Base-by-base conservation (phyloP, 1,140 invertebrate genomes). In the Saccostrea echinata region DNA sequence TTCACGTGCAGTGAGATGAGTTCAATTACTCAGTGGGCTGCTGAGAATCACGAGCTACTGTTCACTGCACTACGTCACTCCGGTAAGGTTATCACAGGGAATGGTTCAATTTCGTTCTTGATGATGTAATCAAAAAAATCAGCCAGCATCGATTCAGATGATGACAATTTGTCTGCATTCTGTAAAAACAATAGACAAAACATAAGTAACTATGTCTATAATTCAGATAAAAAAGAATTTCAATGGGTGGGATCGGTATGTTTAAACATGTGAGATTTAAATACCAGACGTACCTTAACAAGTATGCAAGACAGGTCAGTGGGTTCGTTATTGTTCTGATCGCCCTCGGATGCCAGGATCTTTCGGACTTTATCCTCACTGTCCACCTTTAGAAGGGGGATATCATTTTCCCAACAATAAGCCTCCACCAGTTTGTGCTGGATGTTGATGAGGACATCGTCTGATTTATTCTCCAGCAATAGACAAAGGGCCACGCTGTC, bases 351-450 rank as follows among this genome's bases (percentile, higher is more conserved):
- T 13, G 53, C 55, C 24, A 87, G 52, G 52, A 87, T 83, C 9
- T 81, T 33, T 18, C 80, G 30, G 24, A 87, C 33, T 61, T 83
- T 83, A 11, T 57, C 86, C 51, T 43, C 86, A 35, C 86, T 68
- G 33, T 87, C 80, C 27, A 93, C 93, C 86, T 92, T 93, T 11
- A 93, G 80, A 4, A 94, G 84, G 27, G 88, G 84, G 84, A 94
- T 94, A 35, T 93, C 94, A 76, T 94, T 93, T 81, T 94, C 94
- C 93, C 92, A 93, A 84, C 94, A 94, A 90, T 93, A 94, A 12
- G 94, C 93, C 51, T 92, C 90, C 18, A 94, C 91, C 1, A 94
- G 91, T 81, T 92, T 94, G 81, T 93, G 92, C 81, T 94, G 92
- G 30, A 94, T 94, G 61, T 92, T 91, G 13, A 93, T 88, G 1